These are phyloP conservation scores for Notodonta dromedarius DNA, from an alignment of 2,888 invertebrate species.

Conservation along the genomic window DNA sequence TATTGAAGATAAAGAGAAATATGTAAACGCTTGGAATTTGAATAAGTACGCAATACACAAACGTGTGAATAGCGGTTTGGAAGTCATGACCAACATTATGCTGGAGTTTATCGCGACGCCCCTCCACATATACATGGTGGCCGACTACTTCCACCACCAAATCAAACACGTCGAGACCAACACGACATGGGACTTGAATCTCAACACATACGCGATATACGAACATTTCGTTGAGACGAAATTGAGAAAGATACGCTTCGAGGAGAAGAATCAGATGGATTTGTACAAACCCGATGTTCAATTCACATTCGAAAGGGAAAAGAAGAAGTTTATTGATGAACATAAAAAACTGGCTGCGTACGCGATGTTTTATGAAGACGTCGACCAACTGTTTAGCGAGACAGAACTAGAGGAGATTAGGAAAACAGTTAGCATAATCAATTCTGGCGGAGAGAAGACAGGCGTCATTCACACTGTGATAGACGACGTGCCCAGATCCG, in stretches of 20 bases:
- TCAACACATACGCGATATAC: slow-evolving; percentile 21
- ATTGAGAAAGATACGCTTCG: slow-evolving; percentile 18
- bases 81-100: no score
- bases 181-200: slow-evolving; percentile 22
- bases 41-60: no score
- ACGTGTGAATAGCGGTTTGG: not conserved
- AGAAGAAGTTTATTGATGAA: slow-evolving; percentile 8
- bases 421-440: slow-evolving; percentile 7
- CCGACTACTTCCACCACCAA: slow-evolving; percentile 15
- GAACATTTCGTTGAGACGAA: slow-evolving; percentile 25
- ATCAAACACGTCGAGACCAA: slow-evolving; percentile 5
- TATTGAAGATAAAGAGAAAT: not conserved
- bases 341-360: slow-evolving; percentile 25
- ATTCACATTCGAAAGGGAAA: slow-evolving; percentile 10
- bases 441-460: slow-evolving; percentile 15
- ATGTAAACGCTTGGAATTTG: not conserved
- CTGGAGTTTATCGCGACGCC: slow-evolving; percentile 8
- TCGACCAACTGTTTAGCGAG: slow-evolving; percentile 5
- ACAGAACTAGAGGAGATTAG: slow-evolving; percentile 14
- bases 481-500: slow-evolving; percentile 18
- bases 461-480: slow-evolving; percentile 18
- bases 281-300: slow-evolving; percentile 18
- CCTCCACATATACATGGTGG: slow-evolving; percentile 20
- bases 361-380: slow-evolving; percentile 13
- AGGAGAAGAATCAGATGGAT: slow-evolving; percentile 26